Evolutionary conservation across 2,113 vertebrate genomes (phyloP), one percentile per base, ranked within the genome.

Genomic region (Gasterosteus nipponicus): DNA sequence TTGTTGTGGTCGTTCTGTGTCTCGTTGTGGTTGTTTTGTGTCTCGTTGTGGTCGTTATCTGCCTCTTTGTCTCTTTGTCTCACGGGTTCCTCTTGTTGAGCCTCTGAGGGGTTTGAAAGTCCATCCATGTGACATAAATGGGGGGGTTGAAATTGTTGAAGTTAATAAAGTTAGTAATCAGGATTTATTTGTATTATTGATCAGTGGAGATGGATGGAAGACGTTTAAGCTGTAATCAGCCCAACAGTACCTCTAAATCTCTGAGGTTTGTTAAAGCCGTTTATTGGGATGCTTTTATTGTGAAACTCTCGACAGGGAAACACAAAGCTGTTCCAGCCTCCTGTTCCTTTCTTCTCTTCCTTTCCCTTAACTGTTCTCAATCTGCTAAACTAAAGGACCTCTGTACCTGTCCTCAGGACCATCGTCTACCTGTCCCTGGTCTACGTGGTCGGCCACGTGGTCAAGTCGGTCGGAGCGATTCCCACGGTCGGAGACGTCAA

Each of bases 351-450:
- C 3, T 33, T 57, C 12, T 31, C 22, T 54, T 22, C 15, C 18
- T 18, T 0, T 18, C 18, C 16, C 14, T 46, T 4, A 46, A 18
- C 46, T 22, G 49, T 51, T 51, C 49, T n/a, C 12, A 11, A 15
- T 44, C 42, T 44, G 15, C 16, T 51, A 9, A 51, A 7, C 47
- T 51, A 22, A 47, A 47, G 7, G 7, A 7, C 16, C 22, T 26
- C 22, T 26, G 22, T 57, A 65, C 15, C 5, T 5, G 47, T 65
- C 68, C 73, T 79, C 95, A 99, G 98, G 93, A 99, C 98, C 53
- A 98, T 99, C 93, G 95, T 98, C 90, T 97, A 96, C 90, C 95
- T 99, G 78, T 99, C 98, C 73, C 77, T 99, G 71, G 91, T 99
- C 31, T 99, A 99, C 59, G 96, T 99, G 79, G 84, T 97, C 54